Percentiles rank a stretch among this genome's conserved stretches.
phyloP scores from a whole-genome alignment of 2,797 vertebrate species.

The Botia kubotai region DNA sequence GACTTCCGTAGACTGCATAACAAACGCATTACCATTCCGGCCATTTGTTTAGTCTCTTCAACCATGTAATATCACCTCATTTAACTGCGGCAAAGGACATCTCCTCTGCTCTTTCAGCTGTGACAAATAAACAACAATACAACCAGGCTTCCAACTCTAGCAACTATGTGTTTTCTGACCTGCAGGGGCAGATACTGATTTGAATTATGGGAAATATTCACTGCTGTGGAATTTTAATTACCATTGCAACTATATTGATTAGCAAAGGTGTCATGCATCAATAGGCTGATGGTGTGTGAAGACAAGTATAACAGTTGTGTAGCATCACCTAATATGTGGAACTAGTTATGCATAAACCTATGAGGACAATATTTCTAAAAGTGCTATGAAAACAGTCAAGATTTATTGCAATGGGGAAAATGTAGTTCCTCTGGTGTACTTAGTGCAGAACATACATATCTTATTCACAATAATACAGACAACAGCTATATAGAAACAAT shows the following conservation, averaged over 20 bases:
- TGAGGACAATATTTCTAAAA: background rate
- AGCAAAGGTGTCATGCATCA: conserved; percentile 14
- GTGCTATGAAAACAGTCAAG: background rate
- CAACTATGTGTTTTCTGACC: background rate
- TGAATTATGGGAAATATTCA: background rate
- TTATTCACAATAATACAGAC: background rate
- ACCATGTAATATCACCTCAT: conserved; percentile 35
- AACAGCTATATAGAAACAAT: background rate
- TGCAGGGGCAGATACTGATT: background rate
- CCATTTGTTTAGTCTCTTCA: conserved; percentile 49
- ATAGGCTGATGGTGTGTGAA: conserved; percentile 2
- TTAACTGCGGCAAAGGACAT: conserved; percentile 38
- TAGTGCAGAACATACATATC: background rate
- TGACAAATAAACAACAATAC: conserved; percentile 31
- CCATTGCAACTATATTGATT: conserved; percentile 12
- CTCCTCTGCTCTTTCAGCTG: conserved; percentile 35
- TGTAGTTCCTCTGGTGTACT: background rate
- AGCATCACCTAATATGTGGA: background rate
- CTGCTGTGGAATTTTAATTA: background rate
- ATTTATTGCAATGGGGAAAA: background rate
- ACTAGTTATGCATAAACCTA: background rate
- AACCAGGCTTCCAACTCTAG: background rate
- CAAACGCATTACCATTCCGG: conserved; percentile 41
- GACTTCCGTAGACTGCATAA: conserved; percentile 36
- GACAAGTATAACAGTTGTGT: background rate